Conservation (phyloP, 2,113 vertebrate species). For the Mus musculus region DNA sequence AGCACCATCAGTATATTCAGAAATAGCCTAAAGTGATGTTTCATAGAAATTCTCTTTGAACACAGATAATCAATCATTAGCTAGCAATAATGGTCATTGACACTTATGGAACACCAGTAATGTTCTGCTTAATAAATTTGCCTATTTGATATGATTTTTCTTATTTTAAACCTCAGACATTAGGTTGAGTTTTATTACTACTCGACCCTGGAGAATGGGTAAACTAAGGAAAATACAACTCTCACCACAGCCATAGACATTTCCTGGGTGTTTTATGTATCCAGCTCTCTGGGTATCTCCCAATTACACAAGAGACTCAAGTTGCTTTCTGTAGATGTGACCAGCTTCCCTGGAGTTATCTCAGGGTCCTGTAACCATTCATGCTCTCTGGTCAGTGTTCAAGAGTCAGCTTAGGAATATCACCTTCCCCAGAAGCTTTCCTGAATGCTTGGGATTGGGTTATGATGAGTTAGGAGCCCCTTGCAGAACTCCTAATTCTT, state of each 20-base stretch:
- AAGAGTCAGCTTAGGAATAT: not conserved
- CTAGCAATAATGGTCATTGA: not conserved
- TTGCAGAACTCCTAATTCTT: not conserved
- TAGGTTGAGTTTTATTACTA: not conserved
- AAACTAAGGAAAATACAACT: not conserved
- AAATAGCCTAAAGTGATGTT: not conserved
- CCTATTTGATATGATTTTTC: accelerated
- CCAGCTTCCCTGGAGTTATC: not conserved
- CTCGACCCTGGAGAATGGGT: accelerated
- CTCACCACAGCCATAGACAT: no score
- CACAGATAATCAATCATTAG: not conserved
- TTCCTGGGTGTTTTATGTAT: accelerated
- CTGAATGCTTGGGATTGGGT: not conserved
- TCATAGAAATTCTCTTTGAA: not conserved
- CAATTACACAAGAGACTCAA: not conserved
- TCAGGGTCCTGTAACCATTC: not conserved
- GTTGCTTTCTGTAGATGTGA: not conserved
- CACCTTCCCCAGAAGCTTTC: not conserved
- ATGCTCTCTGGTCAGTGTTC: not conserved
- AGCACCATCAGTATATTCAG: not conserved
- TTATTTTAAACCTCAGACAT: not conserved
- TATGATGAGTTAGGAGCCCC: not conserved
- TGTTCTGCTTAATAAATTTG: not conserved
- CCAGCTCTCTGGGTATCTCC: accelerated
- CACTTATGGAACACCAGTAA: not conserved